Percentiles rank a stretch among this genome's conserved stretches.
phyloP scores from a whole-genome alignment of 2,797 vertebrate genomes.

The Gymnodraco acuticeps region DNA sequence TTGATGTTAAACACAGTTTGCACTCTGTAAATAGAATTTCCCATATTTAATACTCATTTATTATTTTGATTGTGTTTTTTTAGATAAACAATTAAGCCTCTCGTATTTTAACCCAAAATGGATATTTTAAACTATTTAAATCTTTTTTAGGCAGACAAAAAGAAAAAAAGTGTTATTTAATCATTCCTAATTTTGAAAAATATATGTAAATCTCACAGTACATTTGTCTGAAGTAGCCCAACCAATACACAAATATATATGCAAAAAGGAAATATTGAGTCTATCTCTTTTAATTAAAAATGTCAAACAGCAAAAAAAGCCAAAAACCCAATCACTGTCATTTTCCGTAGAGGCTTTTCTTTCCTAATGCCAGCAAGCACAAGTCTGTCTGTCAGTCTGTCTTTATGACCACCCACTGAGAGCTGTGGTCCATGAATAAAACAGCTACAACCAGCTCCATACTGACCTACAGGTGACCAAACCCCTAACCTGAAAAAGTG shows the following conservation, averaged over 20 bases:
- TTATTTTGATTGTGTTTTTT: background rate
- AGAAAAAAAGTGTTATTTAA: background rate
- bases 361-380: constrained; percentile 50
- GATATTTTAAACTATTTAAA: background rate
- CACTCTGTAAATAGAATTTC: background rate
- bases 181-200: background rate
- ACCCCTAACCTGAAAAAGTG: constrained; percentile 59
- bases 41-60: background rate
- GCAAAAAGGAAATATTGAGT: background rate
- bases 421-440: constrained; percentile 38
- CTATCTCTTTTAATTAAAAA: background rate
- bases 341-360: constrained; percentile 14
- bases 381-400: constrained; percentile 44
- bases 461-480: constrained; percentile 70
- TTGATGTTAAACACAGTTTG: background rate
- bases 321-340: constrained; percentile 13
- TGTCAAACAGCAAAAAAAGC: constrained; percentile 34
- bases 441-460: constrained; percentile 33
- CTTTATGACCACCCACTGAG: constrained; percentile 79
- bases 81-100: background rate
- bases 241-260: background rate
- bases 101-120: background rate
- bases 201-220: no score
- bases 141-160: background rate
- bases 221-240: constrained; percentile 2